These are phyloP conservation scores for Orientallactaga bullata DNA, from an alignment of 2,113 vertebrate genomes.

Conservation along the genomic window DNA sequence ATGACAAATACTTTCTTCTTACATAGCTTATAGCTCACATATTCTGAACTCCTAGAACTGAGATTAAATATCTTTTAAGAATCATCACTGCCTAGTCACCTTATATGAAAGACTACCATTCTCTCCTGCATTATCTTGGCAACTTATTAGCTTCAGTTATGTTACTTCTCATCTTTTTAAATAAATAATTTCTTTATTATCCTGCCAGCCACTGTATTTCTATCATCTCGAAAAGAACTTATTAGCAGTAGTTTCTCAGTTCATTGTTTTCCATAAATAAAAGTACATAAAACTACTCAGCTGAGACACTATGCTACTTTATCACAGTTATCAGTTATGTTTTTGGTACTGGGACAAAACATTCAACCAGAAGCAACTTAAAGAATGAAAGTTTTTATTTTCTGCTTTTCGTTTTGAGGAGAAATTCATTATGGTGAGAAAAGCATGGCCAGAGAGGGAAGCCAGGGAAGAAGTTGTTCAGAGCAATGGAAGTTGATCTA, in stretches of 20 bases:
- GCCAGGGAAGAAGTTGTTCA: no score
- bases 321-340: not conserved
- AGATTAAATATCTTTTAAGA: not conserved
- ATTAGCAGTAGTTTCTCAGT: not conserved
- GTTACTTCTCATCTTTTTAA: not conserved
- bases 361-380: no score
- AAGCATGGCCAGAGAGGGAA: no score
- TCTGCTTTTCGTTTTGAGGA: no score
- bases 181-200: not conserved
- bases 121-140: not conserved
- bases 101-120: not conserved
- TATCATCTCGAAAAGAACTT: not conserved
- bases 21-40: not conserved
- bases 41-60: not conserved
- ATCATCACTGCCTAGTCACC: not conserved
- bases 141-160: not conserved
- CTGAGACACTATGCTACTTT: not conserved
- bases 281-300: not conserved
- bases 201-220: not conserved
- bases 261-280: constrained; percentile 9
- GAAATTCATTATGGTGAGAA: no score
- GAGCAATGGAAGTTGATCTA: no score
- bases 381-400: no score
- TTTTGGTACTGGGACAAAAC: no score
- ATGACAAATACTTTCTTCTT: not conserved